Evolutionary conservation across 2,113 vertebrate genomes (phyloP), one percentile per base, ranked within the genome.

Genomic region (Chloebia gouldiae): DNA sequence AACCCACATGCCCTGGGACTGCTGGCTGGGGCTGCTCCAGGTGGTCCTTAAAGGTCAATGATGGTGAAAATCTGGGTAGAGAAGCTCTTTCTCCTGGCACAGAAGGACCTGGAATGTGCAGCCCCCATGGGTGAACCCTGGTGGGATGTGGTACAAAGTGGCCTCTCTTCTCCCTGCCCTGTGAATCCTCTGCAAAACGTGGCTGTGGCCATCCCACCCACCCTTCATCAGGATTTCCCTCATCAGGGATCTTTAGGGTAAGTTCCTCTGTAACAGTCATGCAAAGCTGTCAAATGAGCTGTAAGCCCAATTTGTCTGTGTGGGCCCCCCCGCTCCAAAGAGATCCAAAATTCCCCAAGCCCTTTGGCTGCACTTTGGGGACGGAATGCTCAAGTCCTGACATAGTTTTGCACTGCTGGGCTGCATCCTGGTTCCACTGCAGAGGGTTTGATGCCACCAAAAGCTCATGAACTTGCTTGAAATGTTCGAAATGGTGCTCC

Each of bases 401-500:
- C 0, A 0, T 25, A 7, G 19, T 24, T 75, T 15, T 60, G 33
- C 21, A 10, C 31, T 51, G 17, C 66, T 56, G 57, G n/a, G 45
- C 56, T 78, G 15, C 4, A 6, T 15, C 33, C 63, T 30, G 27
- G 18, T 63, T 37, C 33, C 23, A 39, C 65, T 57, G 64, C 13
- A 7, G 56, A 63, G 37, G 24, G 8, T 40, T 79, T 45, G 31
- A 21, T 85, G 92, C 30, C 83, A 66, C 49, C 33, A 35, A 42
- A 85, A 33, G 24, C 30, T 68, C 0, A 0, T 6, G 8, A 47
- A 13, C 69, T 66, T 54, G 22, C 54, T 56, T 53, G 31, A 15
- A 0, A 0, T 24, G 61, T 79, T 79, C 49, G 11, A 10, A 61
- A 18, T 3, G n/a, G n/a, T 30, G 13, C 45, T 28, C 56, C 42